These are phyloP conservation scores for Stercorarius parasiticus DNA, from an alignment of 2,113 vertebrate genomes.

Conservation along the genomic window DNA sequence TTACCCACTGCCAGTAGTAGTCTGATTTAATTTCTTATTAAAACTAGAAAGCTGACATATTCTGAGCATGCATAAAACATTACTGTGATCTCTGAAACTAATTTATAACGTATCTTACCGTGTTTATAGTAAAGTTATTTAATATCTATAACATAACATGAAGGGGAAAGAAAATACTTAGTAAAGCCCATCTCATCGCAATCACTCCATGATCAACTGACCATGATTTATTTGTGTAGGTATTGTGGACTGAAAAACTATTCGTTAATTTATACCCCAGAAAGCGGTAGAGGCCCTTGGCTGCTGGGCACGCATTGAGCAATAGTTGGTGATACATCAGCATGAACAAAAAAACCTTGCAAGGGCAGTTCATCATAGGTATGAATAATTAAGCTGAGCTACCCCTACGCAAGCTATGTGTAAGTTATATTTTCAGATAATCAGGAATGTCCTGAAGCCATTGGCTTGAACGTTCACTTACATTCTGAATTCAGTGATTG, in stretches of 20 bases:
- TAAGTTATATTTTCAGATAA: slow-evolving; percentile 29
- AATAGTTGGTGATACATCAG: not conserved
- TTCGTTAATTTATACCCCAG: not conserved
- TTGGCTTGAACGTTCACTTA: not conserved
- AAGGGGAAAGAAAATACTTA: not conserved
- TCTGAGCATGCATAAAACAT: not conserved
- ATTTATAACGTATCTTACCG: not conserved
- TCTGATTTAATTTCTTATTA: not conserved
- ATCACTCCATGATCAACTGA: not conserved
- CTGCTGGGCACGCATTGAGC: not conserved
- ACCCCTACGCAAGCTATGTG: not conserved
- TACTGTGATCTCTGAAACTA: not conserved
- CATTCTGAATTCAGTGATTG: slow-evolving; percentile 28
- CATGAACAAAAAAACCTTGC: not conserved
- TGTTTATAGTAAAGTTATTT: not conserved
- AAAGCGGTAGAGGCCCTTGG: not conserved
- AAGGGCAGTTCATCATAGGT: not conserved
- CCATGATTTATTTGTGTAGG: not conserved
- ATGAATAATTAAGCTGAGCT: slow-evolving; percentile 10
- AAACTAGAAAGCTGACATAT: not conserved
- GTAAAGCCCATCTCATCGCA: not conserved
- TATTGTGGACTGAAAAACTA: not conserved
- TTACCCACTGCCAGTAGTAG: not conserved
- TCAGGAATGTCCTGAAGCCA: not conserved
- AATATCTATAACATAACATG: not conserved